Evolutionary conservation across 2,113 vertebrate genomes (phyloP).

Genomic region (Trachemys scripta): DNA sequence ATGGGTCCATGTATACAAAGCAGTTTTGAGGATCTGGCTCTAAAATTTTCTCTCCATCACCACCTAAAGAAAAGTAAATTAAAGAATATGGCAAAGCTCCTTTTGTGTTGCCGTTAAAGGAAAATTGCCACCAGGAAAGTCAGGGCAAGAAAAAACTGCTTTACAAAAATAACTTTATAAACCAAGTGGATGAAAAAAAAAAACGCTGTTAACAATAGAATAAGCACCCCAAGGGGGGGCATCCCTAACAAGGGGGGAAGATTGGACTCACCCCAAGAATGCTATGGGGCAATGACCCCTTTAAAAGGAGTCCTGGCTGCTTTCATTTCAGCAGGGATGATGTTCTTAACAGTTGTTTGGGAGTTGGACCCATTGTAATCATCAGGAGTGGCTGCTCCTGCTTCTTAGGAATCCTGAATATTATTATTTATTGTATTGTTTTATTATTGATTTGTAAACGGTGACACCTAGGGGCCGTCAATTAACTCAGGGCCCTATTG

Average conservation of each 20-base stretch:
- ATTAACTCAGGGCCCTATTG: background rate
- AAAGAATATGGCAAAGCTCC: conserved; percentile 11
- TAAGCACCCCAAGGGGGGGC: background rate
- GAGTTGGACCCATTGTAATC: background rate
- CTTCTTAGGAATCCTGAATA: background rate
- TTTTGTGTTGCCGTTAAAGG: conserved; percentile 31
- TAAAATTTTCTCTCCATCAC: background rate
- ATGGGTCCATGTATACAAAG: background rate
- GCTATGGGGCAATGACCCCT: background rate
- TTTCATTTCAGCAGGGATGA: background rate
- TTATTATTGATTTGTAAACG: background rate
- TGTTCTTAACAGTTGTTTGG: background rate
- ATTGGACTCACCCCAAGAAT: background rate
- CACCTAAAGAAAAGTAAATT: accelerated
- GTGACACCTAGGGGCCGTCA: background rate
- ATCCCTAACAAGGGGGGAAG: background rate
- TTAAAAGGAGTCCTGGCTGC: background rate
- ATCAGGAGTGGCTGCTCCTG: background rate
- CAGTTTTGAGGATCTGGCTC: background rate
- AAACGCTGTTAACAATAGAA: conserved; percentile 26
- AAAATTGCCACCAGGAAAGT: conserved; percentile 12
- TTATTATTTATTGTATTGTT: background rate
- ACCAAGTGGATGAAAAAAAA: conserved; percentile 43
- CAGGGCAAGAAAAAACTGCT: conserved; percentile 42
- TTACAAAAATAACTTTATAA: background rate